Percentiles rank a stretch among this genome's conserved stretches.
Conservation (phyloP, 2,888 invertebrate species). For the Argyresthia goedartella region DNA sequence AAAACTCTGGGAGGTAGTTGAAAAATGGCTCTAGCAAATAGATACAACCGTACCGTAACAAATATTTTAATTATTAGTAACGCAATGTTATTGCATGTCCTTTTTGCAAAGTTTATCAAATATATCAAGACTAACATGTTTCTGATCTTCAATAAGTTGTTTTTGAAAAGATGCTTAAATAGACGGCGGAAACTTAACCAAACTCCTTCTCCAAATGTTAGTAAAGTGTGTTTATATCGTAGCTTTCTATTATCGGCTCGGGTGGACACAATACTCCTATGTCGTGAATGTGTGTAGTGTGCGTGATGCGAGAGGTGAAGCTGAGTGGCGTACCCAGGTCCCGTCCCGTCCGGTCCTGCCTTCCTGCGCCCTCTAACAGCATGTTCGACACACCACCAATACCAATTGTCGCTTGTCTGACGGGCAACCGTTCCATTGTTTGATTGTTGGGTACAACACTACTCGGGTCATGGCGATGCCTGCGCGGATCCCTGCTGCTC, state of each 20-base stretch:
- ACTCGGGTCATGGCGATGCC: conserved; percentile 70
- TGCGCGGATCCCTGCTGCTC: conserved; percentile 64
- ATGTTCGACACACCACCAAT: conserved; percentile 67
- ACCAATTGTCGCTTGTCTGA: conserved; percentile 72
- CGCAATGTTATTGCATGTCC: conserved; percentile 54
- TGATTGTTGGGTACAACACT: conserved; percentile 73
- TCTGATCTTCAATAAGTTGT: conserved; percentile 42
- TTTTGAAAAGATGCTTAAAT: conserved; percentile 33
- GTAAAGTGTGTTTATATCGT: conserved; percentile 17
- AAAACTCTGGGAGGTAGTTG: neutral
- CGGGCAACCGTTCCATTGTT: conserved; percentile 73
- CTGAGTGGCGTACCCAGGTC: conserved; percentile 19
- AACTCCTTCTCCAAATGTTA: conserved; percentile 26
- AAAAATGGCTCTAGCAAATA: too few species aligned
- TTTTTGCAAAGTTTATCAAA: conserved; percentile 39
- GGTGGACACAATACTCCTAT: conserved; percentile 55
- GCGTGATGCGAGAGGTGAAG: conserved; percentile 2
- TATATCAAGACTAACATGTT: conserved; percentile 43
- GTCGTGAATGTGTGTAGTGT: conserved; percentile 11
- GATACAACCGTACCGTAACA: neutral
- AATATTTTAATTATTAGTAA: neutral
- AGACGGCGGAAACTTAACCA: conserved; percentile 17
- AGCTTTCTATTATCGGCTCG: conserved; percentile 18
- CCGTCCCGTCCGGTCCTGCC: conserved; percentile 26
- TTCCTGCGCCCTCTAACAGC: conserved; percentile 64